Evolutionary conservation across 2,797 vertebrate species (phyloP).

Genomic region (Phaenicophaeus curvirostris): DNA sequence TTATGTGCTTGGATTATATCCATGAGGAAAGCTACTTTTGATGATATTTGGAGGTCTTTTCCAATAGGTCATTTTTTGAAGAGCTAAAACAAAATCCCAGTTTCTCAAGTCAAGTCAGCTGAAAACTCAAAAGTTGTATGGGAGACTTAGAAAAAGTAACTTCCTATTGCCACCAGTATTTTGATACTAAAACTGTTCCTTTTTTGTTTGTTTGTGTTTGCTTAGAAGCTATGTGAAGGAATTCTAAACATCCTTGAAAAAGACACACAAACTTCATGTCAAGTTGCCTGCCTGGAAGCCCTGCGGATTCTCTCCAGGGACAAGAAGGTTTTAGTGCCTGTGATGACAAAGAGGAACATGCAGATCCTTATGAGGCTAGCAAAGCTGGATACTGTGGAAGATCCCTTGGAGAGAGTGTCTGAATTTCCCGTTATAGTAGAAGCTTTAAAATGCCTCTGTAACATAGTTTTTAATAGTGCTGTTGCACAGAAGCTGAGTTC

Average conservation of each 20-base stretch:
- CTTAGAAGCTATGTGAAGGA: slow-evolving; percentile 89
- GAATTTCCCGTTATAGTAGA: slow-evolving; percentile 90
- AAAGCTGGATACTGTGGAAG: slow-evolving; percentile 76
- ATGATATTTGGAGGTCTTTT: not conserved
- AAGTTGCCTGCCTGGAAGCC: slow-evolving; percentile 90
- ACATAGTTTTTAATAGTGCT: slow-evolving; percentile 93
- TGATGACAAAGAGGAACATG: slow-evolving; percentile 91
- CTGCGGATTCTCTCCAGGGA: slow-evolving; percentile 96
- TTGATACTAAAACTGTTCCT: not conserved
- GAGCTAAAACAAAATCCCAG: not conserved
- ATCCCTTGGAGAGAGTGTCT: slow-evolving; percentile 78
- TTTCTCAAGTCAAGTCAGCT: not conserved
- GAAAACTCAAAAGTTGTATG: not conserved
- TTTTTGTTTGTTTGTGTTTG: slow-evolving; percentile 43
- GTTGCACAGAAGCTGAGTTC: slow-evolving; percentile 91
- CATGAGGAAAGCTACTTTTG: not conserved
- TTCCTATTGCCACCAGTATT: not conserved
- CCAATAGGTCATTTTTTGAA: not conserved
- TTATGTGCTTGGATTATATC: not conserved
- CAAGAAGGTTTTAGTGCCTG: slow-evolving; percentile 91
- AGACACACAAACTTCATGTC: slow-evolving; percentile 83
- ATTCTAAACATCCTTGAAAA: slow-evolving; percentile 86
- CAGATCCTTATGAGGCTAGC: slow-evolving; percentile 88
- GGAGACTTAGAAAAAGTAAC: not conserved
- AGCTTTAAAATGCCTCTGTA: slow-evolving; percentile 97